Base-by-base conservation (phyloP, 2,113 vertebrate genomes). In the Tretioscincus oriximinensis region DNA sequence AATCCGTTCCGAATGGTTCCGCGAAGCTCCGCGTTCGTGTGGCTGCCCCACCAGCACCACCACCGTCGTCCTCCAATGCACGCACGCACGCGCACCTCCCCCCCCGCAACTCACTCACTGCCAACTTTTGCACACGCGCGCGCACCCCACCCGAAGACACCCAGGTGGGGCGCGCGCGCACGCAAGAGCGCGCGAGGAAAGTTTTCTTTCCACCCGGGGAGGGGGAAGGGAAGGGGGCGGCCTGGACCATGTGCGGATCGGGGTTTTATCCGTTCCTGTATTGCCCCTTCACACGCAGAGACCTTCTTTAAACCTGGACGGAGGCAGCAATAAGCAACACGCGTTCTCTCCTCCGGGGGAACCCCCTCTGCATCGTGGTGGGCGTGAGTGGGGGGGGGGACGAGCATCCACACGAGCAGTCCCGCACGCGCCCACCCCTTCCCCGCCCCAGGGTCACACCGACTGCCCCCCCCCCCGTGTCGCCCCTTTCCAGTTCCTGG, bases 391-490 rank as follows among this genome's bases (percentile, higher is more conserved):
- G 29, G n/a, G 77, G 7, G 64, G 1, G 14, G 6, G 64, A n/a
- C 7, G 22, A 74, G 2, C 81, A 79, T 87, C 80, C 72, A 29
- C 4, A n/a, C 54, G 28, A 60, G 29, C n/a, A 76, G 54, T 28
- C 71, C 85, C 88, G 5, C 35, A 41, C 35, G 35, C n/a, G n/a
- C n/a, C n/a, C n/a, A 41, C 35, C 35, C 35, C 35, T n/a, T n/a
- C 35, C 35, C 35, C 35, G 35, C 35, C 84, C 73, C 87, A 93
- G 92, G 89, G 94, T 93, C 76, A 94, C 91, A 88, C 92, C 93
- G 90, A 91, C 91, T 95, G 92, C 94, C 93, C 95, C 95, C 93
- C 90, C 12, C 88, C 91, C 90, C 92, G 92, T 72, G 88, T 84
- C 90, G 94, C 88, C 87, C 85, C 92, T 91, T 91, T 94, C 93